Evolutionary conservation across 2,888 invertebrate genomes (phyloP).

Genomic region (Caenorhabditis sinica): DNA sequence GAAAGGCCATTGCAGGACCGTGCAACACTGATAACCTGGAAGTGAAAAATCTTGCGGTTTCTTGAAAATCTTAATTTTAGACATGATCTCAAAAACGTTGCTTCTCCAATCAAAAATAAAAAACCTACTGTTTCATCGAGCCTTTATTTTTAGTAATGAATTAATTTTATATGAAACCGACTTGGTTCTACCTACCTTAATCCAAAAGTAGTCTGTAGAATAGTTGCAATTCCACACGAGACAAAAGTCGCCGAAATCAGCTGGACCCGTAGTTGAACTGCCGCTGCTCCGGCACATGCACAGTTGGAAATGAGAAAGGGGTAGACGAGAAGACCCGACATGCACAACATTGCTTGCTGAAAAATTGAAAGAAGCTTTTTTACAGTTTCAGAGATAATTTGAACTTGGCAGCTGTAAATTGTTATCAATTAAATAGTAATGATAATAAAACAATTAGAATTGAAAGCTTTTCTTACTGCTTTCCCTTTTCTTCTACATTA

Average conservation of each 20-base stretch:
- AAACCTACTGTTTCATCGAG: too few species aligned
- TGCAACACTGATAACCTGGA: conserved; percentile 79
- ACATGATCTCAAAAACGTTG: not conserved
- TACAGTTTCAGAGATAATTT: conserved; percentile 1
- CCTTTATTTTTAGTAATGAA: too few species aligned
- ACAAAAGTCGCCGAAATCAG: conserved; percentile 81
- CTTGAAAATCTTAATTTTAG: not conserved
- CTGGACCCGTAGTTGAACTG: conserved; percentile 76
- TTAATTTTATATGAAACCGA: too few species aligned
- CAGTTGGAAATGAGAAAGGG: conserved; percentile 78
- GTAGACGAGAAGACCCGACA: conserved; percentile 79
- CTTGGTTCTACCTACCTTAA: conserved; percentile 64
- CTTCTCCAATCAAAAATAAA: too few species aligned
- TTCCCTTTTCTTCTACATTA: too few species aligned
- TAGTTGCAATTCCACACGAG: conserved; percentile 78
- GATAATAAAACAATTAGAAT: too few species aligned
- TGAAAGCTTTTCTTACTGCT: too few species aligned
- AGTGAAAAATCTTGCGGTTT: not conserved
- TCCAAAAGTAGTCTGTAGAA: conserved; percentile 80
- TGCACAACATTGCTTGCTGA: conserved; percentile 80
- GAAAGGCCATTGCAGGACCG: conserved; percentile 80
- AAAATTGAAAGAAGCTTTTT: conserved; percentile 6
- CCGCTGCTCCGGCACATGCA: conserved; percentile 77
- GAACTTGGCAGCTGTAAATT: too few species aligned
- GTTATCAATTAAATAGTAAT: too few species aligned